A percentile compares a stretch with the other conserved stretches of the same genome.
phyloP scores from a whole-genome alignment of 2,113 vertebrate species.

The Brevimyrus niger region DNA sequence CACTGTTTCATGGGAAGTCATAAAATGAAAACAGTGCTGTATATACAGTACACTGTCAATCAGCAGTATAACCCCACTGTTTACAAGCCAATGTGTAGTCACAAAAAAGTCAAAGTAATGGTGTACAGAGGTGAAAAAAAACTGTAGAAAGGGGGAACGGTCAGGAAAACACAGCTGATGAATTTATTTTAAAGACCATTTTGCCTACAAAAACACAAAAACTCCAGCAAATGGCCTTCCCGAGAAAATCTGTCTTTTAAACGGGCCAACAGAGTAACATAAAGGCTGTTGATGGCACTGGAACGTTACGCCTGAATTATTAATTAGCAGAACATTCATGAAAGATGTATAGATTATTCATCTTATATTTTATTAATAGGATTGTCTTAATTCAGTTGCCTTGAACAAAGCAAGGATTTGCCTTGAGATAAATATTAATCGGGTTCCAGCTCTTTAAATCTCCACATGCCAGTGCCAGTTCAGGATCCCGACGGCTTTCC shows the following conservation, averaged over 20 bases:
- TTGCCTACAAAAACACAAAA: background rate
- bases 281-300: constrained; percentile 52
- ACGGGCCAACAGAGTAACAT: constrained; percentile 36
- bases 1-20: background rate
- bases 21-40: background rate
- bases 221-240: constrained; percentile 20
- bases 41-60: background rate
- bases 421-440: constrained; percentile 59
- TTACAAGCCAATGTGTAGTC: background rate
- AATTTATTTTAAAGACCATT: background rate
- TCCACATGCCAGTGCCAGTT: background rate
- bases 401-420: constrained; percentile 59
- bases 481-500: background rate
- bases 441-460: constrained; percentile 15
- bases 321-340: constrained; percentile 50
- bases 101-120: background rate
- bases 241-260: constrained; percentile 14
- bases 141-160: background rate
- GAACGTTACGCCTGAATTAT: constrained; percentile 53
- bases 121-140: background rate
- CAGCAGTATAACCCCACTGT: background rate
- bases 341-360: constrained; percentile 63
- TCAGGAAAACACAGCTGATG: background rate
- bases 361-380: constrained; percentile 66
- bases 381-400: constrained; percentile 63